phyloP scores from a whole-genome alignment of 2,797 vertebrate genomes.

The Meriones psammophilus region DNA sequence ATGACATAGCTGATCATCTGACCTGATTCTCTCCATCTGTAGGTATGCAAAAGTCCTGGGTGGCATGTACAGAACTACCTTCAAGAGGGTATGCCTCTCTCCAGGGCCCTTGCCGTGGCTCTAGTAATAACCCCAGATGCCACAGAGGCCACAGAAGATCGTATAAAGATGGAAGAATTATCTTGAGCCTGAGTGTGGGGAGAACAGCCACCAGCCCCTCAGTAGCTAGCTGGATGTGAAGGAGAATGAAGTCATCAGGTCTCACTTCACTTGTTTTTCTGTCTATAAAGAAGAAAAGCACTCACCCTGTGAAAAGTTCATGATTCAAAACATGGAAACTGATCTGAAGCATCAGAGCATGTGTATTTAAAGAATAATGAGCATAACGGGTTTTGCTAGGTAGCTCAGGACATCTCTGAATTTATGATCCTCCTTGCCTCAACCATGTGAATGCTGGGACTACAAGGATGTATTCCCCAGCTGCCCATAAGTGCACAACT shows the following conservation, averaged over 20 bases:
- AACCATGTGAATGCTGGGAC: background rate
- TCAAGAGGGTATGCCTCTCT: background rate
- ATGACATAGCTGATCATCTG: background rate
- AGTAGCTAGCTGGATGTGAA: background rate
- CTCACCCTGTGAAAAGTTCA: background rate
- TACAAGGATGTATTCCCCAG: background rate
- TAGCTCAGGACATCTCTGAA: background rate
- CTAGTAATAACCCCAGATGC: background rate
- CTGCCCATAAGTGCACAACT: background rate
- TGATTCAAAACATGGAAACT: constrained; percentile 12
- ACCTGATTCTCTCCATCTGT: background rate
- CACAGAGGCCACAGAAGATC: background rate
- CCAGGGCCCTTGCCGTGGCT: background rate
- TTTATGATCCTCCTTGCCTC: background rate
- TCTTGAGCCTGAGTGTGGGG: background rate
- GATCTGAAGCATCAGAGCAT: background rate
- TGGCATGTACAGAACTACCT: background rate
- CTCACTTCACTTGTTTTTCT: background rate
- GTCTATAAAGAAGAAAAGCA: background rate
- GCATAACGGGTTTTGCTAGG: background rate
- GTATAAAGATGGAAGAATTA: background rate
- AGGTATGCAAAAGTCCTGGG: background rate
- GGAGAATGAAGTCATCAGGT: background rate
- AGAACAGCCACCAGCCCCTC: background rate
- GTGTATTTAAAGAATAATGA: background rate